A percentile compares a stretch with the other conserved stretches of the same genome.
Conservation (phyloP, 2,888 invertebrate species). For the Siphonodentalium dalli region DNA sequence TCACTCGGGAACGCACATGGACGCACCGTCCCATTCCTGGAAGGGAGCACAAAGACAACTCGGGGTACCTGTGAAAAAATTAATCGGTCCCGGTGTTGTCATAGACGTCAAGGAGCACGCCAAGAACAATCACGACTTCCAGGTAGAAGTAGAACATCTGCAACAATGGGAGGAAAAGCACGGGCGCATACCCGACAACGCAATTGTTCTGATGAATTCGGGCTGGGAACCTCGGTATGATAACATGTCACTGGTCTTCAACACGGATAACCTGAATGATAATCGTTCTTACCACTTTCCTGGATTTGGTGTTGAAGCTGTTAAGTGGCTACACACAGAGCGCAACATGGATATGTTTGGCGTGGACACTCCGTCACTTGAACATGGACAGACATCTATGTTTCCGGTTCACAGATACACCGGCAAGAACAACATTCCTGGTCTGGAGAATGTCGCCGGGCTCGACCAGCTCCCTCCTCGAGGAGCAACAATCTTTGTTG, state of each 20-base stretch:
- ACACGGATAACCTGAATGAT: constrained; percentile 11
- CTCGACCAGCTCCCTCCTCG: constrained; percentile 18
- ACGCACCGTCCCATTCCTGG: constrained; percentile 72
- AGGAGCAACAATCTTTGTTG: constrained; percentile 26
- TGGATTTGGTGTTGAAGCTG: constrained; percentile 67
- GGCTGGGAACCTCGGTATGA: constrained; percentile 25
- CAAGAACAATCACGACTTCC: constrained; percentile 34
- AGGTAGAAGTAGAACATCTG: constrained; percentile 59
- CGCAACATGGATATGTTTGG: constrained; percentile 70
- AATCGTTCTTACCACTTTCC: constrained; percentile 22
- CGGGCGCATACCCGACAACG: background rate
- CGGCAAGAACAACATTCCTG: constrained; percentile 20
- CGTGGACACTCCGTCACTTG: constrained; percentile 73
- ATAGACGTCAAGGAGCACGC: constrained; percentile 44
- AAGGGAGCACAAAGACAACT: constrained; percentile 67
- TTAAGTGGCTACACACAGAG: constrained; percentile 70
- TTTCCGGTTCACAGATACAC: constrained; percentile 21
- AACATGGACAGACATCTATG: constrained; percentile 65
- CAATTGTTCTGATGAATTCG: constrained; percentile 2
- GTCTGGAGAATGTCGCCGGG: constrained; percentile 26
- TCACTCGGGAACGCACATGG: constrained; percentile 73
- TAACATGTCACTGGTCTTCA: constrained; percentile 15
- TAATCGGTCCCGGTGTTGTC: constrained; percentile 64
- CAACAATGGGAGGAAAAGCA: constrained; percentile 16
- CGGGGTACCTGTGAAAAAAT: constrained; percentile 66